Base-by-base conservation (phyloP, 2,888 invertebrate genomes). In the Polydrusus tereticollis region DNA sequence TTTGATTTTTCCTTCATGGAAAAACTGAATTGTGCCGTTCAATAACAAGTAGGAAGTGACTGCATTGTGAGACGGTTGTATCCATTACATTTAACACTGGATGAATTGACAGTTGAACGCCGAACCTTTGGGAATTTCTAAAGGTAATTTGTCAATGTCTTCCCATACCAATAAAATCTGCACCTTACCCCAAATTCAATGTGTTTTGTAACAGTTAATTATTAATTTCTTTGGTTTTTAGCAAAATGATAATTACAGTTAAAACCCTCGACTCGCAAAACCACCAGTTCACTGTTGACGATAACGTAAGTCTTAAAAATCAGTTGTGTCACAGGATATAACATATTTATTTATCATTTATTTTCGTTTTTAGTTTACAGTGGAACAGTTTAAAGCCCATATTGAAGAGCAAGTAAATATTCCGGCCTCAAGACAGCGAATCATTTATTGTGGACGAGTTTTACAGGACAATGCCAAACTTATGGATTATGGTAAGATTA, bases 371-470 rank as follows among this genome's bases (percentile, higher is more conserved):
- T 85, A 96, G 95, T 90, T 91, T 71, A 95, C 95, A 36, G 93
- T 96, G 62, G 89, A 90, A 69, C 90, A 94, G 82, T 92, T 96
- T 80, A 96, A 96, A 84, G 91, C 92, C 78, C 89, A 90, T 78
- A 93, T 96, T 76, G 90, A 91, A 3, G 92, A 91, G 60, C 89
- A 91, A 75, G 93, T 98, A 77, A 91, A 89, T 69, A 93, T 98
- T 78, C 89, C 94, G 21, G 91, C 92, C 6, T 92, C 93, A 74
- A 90, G 93, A 57, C 98, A 98, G 84, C 90, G 98, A 69, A 90
- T 98, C 41, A 98, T 98, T 79, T 98, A 95, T 84, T 95, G 95
- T 83, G 98, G 98, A n/a, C 89, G 95, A 85, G 96, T 98, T 23
- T 87, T 98, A 60, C 93, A 94, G 81, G 95, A 98, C 87, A 95